A percentile compares a stretch with the other conserved stretches of the same genome.
These are phyloP conservation scores for Podarcis raffonei DNA, from an alignment of 2,113 vertebrate species.

Conservation along the genomic window DNA sequence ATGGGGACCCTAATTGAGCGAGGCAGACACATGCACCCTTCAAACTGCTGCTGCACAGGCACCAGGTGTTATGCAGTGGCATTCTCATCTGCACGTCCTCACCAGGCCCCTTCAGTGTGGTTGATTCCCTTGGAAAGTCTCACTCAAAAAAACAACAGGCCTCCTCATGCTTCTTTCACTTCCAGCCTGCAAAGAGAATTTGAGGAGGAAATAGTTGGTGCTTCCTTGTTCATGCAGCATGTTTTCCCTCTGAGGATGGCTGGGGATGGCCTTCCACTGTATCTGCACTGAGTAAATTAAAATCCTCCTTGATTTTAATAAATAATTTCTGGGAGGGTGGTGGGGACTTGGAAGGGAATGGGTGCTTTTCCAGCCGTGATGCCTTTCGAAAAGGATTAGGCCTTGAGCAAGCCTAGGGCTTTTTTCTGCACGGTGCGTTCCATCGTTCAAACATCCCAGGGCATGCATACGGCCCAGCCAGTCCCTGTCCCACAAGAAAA, in stretches of 20 bases:
- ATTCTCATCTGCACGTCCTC: background rate
- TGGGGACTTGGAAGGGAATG: no score
- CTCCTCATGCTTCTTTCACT: background rate
- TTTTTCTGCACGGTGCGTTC: background rate
- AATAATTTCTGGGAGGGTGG: background rate
- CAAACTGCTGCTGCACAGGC: no score
- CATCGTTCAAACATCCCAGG: background rate
- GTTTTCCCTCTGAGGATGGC: background rate
- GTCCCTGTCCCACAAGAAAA: no score
- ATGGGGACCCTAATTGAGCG: no score
- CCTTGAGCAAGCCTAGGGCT: background rate
- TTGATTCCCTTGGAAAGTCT: background rate
- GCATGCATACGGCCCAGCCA: background rate
- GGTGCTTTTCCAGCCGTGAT: background rate
- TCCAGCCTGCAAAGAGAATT: background rate
- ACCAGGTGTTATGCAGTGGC: no score
- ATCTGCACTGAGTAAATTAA: background rate
- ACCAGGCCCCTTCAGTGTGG: background rate
- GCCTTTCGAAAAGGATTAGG: background rate
- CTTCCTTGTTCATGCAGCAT: background rate
- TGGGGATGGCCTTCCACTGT: background rate
- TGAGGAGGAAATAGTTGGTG: background rate
- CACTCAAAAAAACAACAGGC: background rate
- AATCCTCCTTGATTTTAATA: background rate
- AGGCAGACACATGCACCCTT: no score